These are phyloP conservation scores for Sebastiscus albofasciatus DNA, from an alignment of 2,797 vertebrate species.

Conservation along the genomic window DNA sequence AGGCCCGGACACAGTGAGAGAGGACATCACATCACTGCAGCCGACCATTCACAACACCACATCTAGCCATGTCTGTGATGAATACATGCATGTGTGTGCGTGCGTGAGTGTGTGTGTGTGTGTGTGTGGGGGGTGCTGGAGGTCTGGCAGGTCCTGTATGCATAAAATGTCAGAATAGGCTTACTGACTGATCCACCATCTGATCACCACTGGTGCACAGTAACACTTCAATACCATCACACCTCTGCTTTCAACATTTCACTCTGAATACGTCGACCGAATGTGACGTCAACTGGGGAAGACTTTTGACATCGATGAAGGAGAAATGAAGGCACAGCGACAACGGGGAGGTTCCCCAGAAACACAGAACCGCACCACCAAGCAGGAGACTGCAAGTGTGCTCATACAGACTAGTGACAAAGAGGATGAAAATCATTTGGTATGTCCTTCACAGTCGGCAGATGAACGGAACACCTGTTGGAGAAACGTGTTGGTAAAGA, in stretches of 20 bases:
- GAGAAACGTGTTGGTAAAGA: not conserved
- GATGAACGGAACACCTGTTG: not conserved
- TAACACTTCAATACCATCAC: not conserved
- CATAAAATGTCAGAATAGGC: constrained; percentile 17
- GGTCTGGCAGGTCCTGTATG: not conserved
- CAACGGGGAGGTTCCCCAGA: not conserved
- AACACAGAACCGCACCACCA: no score
- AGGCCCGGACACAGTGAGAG: not conserved
- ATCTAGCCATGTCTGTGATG: not conserved
- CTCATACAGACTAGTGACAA: no score
- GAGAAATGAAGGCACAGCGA: not conserved
- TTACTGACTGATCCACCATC: not conserved
- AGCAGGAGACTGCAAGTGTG: no score
- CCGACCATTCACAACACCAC: not conserved
- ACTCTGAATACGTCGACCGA: not conserved
- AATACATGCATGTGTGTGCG: not conserved
- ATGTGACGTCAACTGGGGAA: not conserved
- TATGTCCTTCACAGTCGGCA: not conserved
- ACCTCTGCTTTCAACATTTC: not conserved
- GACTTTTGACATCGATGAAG: not conserved
- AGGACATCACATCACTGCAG: not conserved
- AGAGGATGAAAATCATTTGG: no score
- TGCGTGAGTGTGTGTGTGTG: not conserved
- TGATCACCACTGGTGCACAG: not conserved
- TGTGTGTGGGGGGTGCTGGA: not conserved